Conservation (phyloP, 2,113 vertebrate species). For the Orcinus orca region DNA sequence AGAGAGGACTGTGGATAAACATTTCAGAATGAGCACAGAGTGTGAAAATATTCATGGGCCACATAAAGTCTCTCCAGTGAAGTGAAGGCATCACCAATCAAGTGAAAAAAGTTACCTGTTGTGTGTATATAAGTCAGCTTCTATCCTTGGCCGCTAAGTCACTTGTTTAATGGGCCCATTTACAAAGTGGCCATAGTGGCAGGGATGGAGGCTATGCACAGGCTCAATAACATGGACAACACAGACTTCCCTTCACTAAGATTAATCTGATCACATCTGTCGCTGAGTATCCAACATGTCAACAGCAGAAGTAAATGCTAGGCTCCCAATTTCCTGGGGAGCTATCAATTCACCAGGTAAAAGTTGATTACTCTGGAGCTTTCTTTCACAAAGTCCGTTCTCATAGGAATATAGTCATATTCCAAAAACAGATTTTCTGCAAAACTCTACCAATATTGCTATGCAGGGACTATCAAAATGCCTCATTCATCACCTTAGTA, state of each 20-base stretch:
- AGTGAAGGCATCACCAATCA: not conserved
- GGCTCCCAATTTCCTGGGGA: not conserved
- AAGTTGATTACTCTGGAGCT: not conserved
- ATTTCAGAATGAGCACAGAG: not conserved
- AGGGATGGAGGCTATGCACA: not conserved
- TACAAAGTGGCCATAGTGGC: not conserved
- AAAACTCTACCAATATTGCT: not conserved
- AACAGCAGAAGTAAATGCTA: not conserved
- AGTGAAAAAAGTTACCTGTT: not conserved
- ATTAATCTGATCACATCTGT: not conserved
- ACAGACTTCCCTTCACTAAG: not conserved
- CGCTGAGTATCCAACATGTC: not conserved
- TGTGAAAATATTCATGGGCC: not conserved
- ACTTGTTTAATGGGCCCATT: not conserved
- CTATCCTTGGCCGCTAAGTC: not conserved
- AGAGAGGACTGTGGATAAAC: not conserved
- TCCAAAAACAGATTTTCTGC: not conserved
- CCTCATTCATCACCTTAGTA: not conserved
- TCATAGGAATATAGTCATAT: not conserved
- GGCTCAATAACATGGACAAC: not conserved
- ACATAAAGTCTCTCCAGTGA: not conserved
- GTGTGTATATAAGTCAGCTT: not conserved
- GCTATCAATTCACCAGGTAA: not conserved
- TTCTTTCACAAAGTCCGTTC: not conserved
- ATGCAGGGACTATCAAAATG: not conserved